These are phyloP conservation scores for Denticeps clupeoides DNA, from an alignment of 2,797 vertebrate species.

Conservation along the genomic window DNA sequence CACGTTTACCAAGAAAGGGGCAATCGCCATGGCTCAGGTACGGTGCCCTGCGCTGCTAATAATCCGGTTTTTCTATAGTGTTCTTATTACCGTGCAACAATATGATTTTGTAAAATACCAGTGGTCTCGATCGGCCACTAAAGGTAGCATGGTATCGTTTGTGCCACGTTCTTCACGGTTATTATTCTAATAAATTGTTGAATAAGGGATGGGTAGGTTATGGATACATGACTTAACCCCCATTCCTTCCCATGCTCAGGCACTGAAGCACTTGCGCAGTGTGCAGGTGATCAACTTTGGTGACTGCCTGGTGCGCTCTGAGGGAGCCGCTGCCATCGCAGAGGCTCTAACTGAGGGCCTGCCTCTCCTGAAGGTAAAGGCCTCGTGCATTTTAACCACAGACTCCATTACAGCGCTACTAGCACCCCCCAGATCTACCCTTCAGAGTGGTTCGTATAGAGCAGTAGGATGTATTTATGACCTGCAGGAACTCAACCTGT, in stretches of 20 bases:
- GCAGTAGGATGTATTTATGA: neutral
- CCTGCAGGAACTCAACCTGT: conserved; percentile 86
- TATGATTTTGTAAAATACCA: neutral
- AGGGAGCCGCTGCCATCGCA: conserved; percentile 80
- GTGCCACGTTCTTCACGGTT: neutral
- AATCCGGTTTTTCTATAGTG: no score
- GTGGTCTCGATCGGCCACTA: no score
- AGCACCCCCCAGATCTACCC: no score
- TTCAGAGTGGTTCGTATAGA: no score
- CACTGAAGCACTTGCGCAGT: conserved; percentile 73
- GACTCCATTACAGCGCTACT: no score
- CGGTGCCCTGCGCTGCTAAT: no score
- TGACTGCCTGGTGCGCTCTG: conserved; percentile 88
- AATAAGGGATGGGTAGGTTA: no score
- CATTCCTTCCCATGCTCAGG: conserved; percentile 45
- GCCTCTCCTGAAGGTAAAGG: conserved; percentile 77
- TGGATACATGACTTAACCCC: no score
- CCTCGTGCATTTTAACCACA: no score
- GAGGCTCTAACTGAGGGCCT: conserved; percentile 75
- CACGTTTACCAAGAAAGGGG: conserved; percentile 92
- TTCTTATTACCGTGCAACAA: no score
- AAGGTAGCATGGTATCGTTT: no score
- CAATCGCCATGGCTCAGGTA: conserved; percentile 89
- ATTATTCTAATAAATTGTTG: neutral
- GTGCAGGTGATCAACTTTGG: conserved; percentile 94